Evolutionary conservation across 2,888 invertebrate genomes (phyloP), one percentile per base, ranked within the genome.

Genomic region (Drosophila limbata): DNA sequence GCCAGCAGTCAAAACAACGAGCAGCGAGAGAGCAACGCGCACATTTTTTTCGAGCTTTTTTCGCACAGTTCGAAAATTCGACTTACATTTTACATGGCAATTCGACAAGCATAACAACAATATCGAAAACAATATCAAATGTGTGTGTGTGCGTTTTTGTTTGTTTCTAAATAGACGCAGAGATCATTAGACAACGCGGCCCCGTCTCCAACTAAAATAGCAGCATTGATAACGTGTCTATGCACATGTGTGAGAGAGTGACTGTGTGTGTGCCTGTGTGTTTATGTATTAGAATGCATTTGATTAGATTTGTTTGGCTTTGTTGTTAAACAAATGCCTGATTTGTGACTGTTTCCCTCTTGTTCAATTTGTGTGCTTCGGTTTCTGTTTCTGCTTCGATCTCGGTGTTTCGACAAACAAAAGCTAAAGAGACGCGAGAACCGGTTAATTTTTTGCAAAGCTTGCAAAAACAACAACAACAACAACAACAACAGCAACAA

Each of bases 371-470:
- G 28, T 47, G 28, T 47, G 53, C 39, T 44, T 28, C 53, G 39
- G 52, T 68, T 48, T 56, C 40, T 51, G 31, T 62, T 52, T 56
- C 42, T 62, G 53, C 52, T 62, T 45, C 65, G 37, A n/a, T 40
- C 51, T 61, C 37, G 40, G 47, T 59, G 62, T 42, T 80, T 68
- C 63, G 42, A 50, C 67, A 79, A 79, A 78, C 69, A 67, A 77
- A 69, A 66, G 79, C 72, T 59, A 39, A 47, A 69, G 56, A 72
- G 67, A 69, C 67, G 55, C 68, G 66, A 84, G 71, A 84, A 86
- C 86, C 82, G 84, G 87, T 86, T 86, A 80, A 74, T 62, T 64
- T 66, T 77, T 69, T 80, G 78, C 77, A 80, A 69, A 77, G 72
- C 69, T 78, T 78, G 78, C 78, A 63, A 67, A 77, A 35, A 52